Conservation (phyloP, 2,888 invertebrate genomes). For the Drosophila suboccidentalis region DNA sequence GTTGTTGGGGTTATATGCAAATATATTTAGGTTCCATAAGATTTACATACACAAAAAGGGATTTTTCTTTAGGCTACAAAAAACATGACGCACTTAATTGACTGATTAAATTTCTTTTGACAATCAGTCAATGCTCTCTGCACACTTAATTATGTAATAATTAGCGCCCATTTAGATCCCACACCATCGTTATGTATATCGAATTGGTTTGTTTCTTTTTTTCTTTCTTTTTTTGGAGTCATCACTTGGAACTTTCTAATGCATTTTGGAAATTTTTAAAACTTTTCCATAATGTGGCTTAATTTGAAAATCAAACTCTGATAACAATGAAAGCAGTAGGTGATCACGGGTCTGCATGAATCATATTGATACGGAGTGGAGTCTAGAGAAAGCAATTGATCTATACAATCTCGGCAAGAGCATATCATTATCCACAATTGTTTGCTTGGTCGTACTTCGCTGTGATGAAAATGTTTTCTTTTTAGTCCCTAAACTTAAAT, state of each 20-base stretch:
- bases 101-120: constrained; percentile 34
- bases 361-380: constrained; percentile 28
- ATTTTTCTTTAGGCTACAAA: constrained; percentile 7
- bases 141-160: constrained; percentile 56
- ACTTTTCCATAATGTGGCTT: constrained; percentile 60
- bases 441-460: neutral
- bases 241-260: constrained; percentile 64
- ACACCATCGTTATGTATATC: constrained; percentile 14
- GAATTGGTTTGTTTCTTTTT: constrained; percentile 9
- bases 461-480: too few relatives aligned
- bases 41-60: constrained; percentile 27
- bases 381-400: constrained; percentile 29
- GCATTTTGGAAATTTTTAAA: constrained; percentile 59
- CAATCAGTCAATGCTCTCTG: constrained; percentile 56
- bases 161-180: constrained; percentile 42
- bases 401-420: neutral
- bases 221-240: constrained; percentile 24
- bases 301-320: constrained; percentile 52
- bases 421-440: constrained; percentile 5
- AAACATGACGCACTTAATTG: constrained; percentile 40
- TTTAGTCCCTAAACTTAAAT: too few relatives aligned
- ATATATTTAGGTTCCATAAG: constrained; percentile 41
- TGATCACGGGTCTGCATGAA: constrained; percentile 53
- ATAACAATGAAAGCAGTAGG: constrained; percentile 33
- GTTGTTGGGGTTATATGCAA: constrained; percentile 59